Conservation (phyloP, 1,140 invertebrate species). For the Drosophila ananassae region DNA sequence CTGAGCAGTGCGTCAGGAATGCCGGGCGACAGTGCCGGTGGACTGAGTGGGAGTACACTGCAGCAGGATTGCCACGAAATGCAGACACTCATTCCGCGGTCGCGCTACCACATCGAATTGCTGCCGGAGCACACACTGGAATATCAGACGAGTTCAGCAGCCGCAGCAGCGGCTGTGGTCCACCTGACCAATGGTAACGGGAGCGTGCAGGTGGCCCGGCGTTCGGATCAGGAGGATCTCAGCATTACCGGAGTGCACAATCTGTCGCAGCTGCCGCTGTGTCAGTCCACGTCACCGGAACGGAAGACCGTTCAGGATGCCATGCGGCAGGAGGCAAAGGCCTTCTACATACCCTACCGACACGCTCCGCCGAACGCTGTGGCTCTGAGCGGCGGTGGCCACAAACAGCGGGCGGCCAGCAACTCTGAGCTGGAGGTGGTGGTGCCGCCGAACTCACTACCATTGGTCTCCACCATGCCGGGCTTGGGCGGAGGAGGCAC, state of each 20-base stretch:
- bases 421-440: conserved; percentile 58
- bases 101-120: conserved; percentile 69
- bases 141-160: conserved; percentile 69
- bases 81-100: conserved; percentile 81
- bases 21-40: conserved; percentile 74
- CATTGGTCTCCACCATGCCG: conserved; percentile 61
- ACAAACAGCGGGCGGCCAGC: conserved; percentile 66
- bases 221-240: conserved; percentile 50
- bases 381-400: conserved; percentile 42
- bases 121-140: conserved; percentile 63
- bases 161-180: conserved; percentile 29
- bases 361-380: conserved; percentile 73
- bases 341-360: conserved; percentile 77
- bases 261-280: conserved; percentile 72
- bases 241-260: conserved; percentile 70
- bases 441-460: conserved; percentile 70
- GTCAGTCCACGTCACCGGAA: conserved; percentile 53
- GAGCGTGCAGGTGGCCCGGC: conserved; percentile 48
- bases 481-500: conserved; percentile 35
- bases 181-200: conserved; percentile 70
- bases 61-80: conserved; percentile 82
- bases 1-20: conserved; percentile 73
- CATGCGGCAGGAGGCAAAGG: conserved; percentile 64
- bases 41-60: conserved; percentile 70
- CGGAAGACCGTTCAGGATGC: conserved; percentile 58